These are phyloP conservation scores for Volucella bombylans DNA, from an alignment of 2,888 invertebrate genomes.

Conservation along the genomic window DNA sequence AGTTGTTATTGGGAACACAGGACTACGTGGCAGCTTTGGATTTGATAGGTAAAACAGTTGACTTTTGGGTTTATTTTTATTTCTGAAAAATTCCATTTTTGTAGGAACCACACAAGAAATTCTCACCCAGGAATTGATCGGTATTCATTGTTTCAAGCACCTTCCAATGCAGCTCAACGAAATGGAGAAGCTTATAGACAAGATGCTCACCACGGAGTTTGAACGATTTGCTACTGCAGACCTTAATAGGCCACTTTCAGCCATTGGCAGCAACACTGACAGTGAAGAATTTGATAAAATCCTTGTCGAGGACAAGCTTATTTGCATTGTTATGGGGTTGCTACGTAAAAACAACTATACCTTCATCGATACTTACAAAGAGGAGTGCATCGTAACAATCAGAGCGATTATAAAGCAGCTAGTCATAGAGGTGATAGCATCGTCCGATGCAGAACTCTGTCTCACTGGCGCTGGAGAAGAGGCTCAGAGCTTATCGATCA, in stretches of 20 bases:
- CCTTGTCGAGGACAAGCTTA: conserved; percentile 92
- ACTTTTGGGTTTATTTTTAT: background rate
- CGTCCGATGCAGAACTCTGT: conserved; percentile 84
- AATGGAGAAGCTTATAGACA: conserved; percentile 97
- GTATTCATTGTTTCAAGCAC: conserved; percentile 97
- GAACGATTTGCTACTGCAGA: conserved; percentile 95
- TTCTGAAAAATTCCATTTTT: background rate
- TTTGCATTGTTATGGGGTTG: conserved; percentile 94
- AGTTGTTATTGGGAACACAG: conserved; percentile 94
- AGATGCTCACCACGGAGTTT: conserved; percentile 98
- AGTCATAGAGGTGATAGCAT: conserved; percentile 89
- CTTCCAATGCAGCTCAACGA: conserved; percentile 97
- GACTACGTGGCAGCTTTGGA: conserved; percentile 99
- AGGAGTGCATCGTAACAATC: conserved; percentile 94
- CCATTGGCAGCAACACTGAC: conserved; percentile 82
- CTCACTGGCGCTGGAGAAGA: conserved; percentile 83
- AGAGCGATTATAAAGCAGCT: conserved; percentile 94
- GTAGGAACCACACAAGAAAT: conserved; percentile 94
- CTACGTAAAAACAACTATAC: conserved; percentile 92
- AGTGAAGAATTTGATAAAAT: conserved; percentile 80
- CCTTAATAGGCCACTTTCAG: conserved; percentile 90
- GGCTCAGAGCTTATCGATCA: conserved; percentile 85
- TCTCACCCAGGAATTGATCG: conserved; percentile 93
- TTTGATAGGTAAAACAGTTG: conserved; percentile 87
- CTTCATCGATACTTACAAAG: conserved; percentile 93